Evolutionary conservation across 2,113 vertebrate genomes (phyloP), one percentile per base, ranked within the genome.

Genomic region (Physeter macrocephalus): DNA sequence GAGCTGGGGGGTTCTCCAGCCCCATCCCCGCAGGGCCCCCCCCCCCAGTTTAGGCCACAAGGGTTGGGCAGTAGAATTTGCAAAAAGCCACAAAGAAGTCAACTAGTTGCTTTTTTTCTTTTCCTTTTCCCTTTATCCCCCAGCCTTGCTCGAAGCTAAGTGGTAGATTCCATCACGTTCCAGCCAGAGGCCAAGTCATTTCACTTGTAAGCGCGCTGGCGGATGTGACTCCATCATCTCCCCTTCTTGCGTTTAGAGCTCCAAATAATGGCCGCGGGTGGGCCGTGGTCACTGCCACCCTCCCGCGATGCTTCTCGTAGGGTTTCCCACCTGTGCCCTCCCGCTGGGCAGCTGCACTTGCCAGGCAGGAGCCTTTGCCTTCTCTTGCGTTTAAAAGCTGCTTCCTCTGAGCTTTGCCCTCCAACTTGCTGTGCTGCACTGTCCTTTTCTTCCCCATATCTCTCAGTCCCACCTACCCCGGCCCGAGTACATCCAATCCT

Each of bases 331-430:
- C 49, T 2, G 1, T 7, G 23, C 62, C 54, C 41, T 67, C 34
- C 57, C 20, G 75, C 27, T 13, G 86, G 88, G 75, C 18, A 27
- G 4, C 90, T 80, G 90, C 41, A 34, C 75, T 78, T 96, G 78
- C 41, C 52, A 15, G 91, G 93, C 74, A 29, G 54, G 80, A 62
- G 36, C 95, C 3, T 72, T 92, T 74, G 6, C 92, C 92, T 78
- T 31, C 90, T 59, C 59, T 97, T 96, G 64, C 27, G 1, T 93
- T 91, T 74, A 27, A 64, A 78, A 88, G 15, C 52, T 43, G 29
- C 64, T 96, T 90, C 49, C 67, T 92, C 54, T 88, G 85, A 14
- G 91, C 8, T 89, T 94, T 61, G 0, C 91, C 6, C 94, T 49
- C 90, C 39, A 39, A 2, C 25, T 61, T 85, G 87, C 87, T 88